These are phyloP conservation scores for Macaria liturata DNA, from an alignment of 2,888 invertebrate species.

Conservation along the genomic window DNA sequence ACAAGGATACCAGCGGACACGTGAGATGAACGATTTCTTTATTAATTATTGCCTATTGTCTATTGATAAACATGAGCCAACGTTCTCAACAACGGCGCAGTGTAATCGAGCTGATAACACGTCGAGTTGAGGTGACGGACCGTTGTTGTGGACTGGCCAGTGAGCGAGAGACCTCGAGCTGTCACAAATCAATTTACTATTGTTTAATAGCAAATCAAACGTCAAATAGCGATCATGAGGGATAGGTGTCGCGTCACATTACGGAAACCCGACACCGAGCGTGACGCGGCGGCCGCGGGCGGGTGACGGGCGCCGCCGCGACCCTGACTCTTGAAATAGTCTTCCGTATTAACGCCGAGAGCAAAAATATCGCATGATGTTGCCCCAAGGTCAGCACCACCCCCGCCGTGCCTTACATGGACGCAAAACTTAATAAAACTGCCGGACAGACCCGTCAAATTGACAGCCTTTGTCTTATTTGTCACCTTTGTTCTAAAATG, in stretches of 20 bases:
- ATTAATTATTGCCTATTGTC: slow-evolving; percentile 25
- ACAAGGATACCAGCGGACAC: slow-evolving; percentile 34
- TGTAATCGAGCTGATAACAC: slow-evolving; percentile 6
- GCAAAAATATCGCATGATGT: slow-evolving; percentile 81
- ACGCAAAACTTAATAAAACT: slow-evolving; percentile 53
- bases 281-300: slow-evolving; percentile 57
- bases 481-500: slow-evolving; percentile 31
- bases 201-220: slow-evolving; percentile 17
- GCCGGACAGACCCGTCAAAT: slow-evolving; percentile 27
- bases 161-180: slow-evolving; percentile 13
- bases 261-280: slow-evolving; percentile 63
- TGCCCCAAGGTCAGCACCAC: slow-evolving; percentile 62
- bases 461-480: slow-evolving; percentile 29
- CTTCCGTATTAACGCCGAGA: slow-evolving; percentile 79
- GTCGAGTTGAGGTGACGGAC: slow-evolving; percentile 11
- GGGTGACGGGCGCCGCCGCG: slow-evolving; percentile 67
- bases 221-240: slow-evolving; percentile 30
- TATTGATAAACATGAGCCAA: slow-evolving; percentile 31
- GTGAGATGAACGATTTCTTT: slow-evolving; percentile 20
- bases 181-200: slow-evolving; percentile 13
- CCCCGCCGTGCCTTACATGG: slow-evolving; percentile 62
- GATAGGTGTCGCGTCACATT: slow-evolving; percentile 52
- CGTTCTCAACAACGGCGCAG: slow-evolving; percentile 9
- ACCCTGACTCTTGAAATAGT: slow-evolving; percentile 84
- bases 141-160: slow-evolving; percentile 3